Evolutionary conservation across 2,888 invertebrate species (phyloP).

Genomic region (Eulithis prunata): DNA sequence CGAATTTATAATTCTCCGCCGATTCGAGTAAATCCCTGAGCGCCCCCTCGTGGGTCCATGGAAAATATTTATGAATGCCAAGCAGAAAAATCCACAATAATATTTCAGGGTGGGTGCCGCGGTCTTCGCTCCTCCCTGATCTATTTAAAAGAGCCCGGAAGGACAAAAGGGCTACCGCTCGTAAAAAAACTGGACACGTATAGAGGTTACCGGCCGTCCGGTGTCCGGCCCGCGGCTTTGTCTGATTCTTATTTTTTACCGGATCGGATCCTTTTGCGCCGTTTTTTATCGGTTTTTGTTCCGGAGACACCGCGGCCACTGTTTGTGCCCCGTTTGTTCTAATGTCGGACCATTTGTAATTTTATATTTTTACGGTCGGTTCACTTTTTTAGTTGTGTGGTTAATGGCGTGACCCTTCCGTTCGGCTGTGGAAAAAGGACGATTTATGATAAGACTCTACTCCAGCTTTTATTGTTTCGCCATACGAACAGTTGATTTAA

Average conservation of each 20-base stretch:
- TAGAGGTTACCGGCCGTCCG: conserved; percentile 74
- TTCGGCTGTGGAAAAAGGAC: conserved; percentile 63
- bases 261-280: conserved; percentile 80
- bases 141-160: conserved; percentile 83
- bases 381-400: conserved; percentile 62
- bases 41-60: conserved; percentile 56
- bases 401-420: conserved; percentile 66
- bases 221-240: conserved; percentile 62
- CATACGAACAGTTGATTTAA: neutral
- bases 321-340: conserved; percentile 75
- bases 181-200: conserved; percentile 83
- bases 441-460: conserved; percentile 42
- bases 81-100: conserved; percentile 85
- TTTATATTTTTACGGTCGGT: conserved; percentile 66
- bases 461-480: conserved; percentile 36
- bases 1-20: conserved; percentile 83
- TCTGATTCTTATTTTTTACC: conserved; percentile 84
- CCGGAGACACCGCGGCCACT: conserved; percentile 75
- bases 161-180: conserved; percentile 80
- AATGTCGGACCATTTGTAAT: conserved; percentile 81
- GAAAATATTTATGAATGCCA: conserved; percentile 83
- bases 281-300: conserved; percentile 84
- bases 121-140: conserved; percentile 81
- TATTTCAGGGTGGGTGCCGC: conserved; percentile 79
- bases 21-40: conserved; percentile 76